Percentiles rank a stretch among this genome's conserved stretches.
These are phyloP conservation scores for Dorcus hopei DNA, from an alignment of 2,888 invertebrate species.

Conservation along the genomic window DNA sequence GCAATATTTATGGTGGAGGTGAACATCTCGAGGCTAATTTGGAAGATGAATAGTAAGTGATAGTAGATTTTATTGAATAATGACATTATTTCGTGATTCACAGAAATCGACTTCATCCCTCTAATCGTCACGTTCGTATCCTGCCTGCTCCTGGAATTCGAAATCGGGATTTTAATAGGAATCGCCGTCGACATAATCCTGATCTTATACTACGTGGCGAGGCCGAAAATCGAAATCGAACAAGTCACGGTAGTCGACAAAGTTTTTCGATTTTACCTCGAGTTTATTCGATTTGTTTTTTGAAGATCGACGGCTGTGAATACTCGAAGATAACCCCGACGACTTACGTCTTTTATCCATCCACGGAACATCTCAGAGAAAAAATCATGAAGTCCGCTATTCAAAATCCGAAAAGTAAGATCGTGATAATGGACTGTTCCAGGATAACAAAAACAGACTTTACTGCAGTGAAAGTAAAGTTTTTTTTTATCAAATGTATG, in stretches of 20 bases:
- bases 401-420: conserved; percentile 34
- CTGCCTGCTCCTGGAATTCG: conserved; percentile 67
- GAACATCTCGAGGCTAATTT: conserved; percentile 58
- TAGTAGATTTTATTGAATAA: too few relatives aligned
- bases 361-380: conserved; percentile 56
- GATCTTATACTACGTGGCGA: conserved; percentile 62
- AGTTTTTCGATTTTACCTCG: not conserved
- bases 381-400: conserved; percentile 44
- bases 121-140: conserved; percentile 64
- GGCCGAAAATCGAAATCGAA: conserved; percentile 55
- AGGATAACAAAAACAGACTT: conserved; percentile 63
- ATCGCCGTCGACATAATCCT: conserved; percentile 61
- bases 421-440: conserved; percentile 59
- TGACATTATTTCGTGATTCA: not conserved
- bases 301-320: conserved; percentile 31
- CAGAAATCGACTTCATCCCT: conserved; percentile 69
- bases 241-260: conserved; percentile 14
- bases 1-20: conserved; percentile 73
- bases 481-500: too few relatives aligned
- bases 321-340: conserved; percentile 51
- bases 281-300: conserved; percentile 5
- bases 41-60: conserved; percentile 60
- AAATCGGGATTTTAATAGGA: conserved; percentile 65
- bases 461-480: conserved; percentile 62
- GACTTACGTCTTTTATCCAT: conserved; percentile 56